phyloP scores from a whole-genome alignment of 1,140 invertebrate genomes.

The Hyles vespertilio region DNA sequence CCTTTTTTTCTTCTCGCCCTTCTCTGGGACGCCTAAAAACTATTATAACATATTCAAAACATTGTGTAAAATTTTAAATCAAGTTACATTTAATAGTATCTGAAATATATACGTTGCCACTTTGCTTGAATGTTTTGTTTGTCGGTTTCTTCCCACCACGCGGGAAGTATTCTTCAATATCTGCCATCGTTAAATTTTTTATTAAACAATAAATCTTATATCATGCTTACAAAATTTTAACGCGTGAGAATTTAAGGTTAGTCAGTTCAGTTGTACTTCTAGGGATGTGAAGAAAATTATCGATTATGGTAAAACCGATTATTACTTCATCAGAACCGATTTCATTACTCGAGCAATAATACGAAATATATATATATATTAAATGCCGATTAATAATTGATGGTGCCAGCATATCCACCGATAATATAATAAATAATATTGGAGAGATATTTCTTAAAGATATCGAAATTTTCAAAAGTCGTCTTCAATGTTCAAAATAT shows the following conservation, averaged over 20 bases:
- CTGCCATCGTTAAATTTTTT: constrained; percentile 35
- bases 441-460: no score
- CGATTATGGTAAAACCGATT: no score
- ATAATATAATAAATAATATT: no score
- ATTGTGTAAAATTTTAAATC: constrained; percentile 1
- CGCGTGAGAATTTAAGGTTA: constrained; percentile 32
- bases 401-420: no score
- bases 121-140: constrained; percentile 57
- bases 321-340: no score
- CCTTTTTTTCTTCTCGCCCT: constrained; percentile 58
- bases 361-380: no score
- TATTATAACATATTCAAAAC: constrained; percentile 25
- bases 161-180: constrained; percentile 71
- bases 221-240: not conserved
- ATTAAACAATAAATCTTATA: not conserved
- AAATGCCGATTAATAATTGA: no score
- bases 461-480: no score
- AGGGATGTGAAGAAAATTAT: no score
- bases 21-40: constrained; percentile 65
- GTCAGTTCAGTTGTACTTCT: constrained; percentile 7
- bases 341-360: no score
- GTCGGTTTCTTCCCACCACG: constrained; percentile 74
- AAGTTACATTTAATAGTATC: constrained; percentile 6
- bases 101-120: constrained; percentile 50
- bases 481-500: no score